phyloP scores from a whole-genome alignment of 2,113 vertebrate species.

The Prunella himalayana region DNA sequence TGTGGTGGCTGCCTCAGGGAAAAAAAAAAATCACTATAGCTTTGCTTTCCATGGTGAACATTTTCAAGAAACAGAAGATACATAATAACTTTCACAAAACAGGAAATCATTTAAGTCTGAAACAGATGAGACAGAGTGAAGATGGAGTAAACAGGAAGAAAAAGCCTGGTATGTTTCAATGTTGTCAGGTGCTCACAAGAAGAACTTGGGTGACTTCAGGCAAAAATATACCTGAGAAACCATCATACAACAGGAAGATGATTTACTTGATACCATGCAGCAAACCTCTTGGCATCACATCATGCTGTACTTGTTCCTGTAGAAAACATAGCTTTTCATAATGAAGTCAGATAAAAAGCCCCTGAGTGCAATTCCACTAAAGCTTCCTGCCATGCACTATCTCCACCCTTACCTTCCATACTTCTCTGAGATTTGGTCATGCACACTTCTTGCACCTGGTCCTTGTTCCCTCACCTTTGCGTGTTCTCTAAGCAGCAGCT shows the following conservation, averaged over 20 bases:
- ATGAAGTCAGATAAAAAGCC: background rate
- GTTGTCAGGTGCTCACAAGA: background rate
- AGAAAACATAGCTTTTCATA: background rate
- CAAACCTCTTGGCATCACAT: background rate
- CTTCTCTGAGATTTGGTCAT: accelerated
- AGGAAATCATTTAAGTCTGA: background rate
- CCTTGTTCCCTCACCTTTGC: background rate
- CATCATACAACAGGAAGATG: background rate
- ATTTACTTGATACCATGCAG: background rate
- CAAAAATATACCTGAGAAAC: background rate
- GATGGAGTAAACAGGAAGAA: background rate
- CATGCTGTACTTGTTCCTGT: background rate
- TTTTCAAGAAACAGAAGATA: background rate
- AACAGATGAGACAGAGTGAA: background rate
- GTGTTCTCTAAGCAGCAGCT: background rate
- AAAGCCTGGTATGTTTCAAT: background rate
- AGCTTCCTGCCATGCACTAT: background rate
- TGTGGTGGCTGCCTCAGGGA: background rate
- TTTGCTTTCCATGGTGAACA: background rate
- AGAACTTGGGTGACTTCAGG: background rate
- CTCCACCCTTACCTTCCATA: background rate
- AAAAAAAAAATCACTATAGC: background rate
- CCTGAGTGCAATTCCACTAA: background rate
- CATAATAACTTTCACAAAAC: background rate
- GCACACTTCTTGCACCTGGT: background rate